These are phyloP conservation scores for Chaenocephalus aceratus DNA, from an alignment of 2,113 vertebrate genomes.

Conservation along the genomic window DNA sequence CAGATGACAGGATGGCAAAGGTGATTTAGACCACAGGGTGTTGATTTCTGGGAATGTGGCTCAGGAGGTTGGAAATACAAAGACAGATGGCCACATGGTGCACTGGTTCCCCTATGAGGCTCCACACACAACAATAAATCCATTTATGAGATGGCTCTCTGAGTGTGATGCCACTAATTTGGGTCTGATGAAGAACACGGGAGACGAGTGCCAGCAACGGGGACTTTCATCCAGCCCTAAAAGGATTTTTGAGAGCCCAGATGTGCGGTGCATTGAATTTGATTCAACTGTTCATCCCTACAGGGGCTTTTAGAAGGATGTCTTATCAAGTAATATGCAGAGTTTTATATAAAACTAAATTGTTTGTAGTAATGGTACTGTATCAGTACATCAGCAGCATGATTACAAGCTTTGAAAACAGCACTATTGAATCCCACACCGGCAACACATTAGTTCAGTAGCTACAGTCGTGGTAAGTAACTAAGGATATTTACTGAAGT, in stretches of 20 bases:
- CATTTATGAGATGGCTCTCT: conserved; percentile 71
- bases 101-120: conserved; percentile 58
- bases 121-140: conserved; percentile 70
- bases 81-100: conserved; percentile 74
- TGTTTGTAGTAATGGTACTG: not conserved
- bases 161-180: conserved; percentile 70
- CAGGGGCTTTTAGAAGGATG: conserved; percentile 37
- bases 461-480: not conserved
- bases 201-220: conserved; percentile 46
- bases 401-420: not conserved
- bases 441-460: not conserved
- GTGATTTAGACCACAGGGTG: conserved; percentile 66
- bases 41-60: conserved; percentile 72
- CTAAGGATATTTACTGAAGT: not conserved
- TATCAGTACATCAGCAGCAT: conserved; percentile 6
- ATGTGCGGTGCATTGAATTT: conserved; percentile 64
- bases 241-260: conserved; percentile 72
- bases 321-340: conserved; percentile 50
- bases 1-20: conserved; percentile 46
- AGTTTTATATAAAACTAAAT: conserved; percentile 14
- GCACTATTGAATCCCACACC: not conserved
- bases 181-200: conserved; percentile 69
- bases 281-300: conserved; percentile 48
- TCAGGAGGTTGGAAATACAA: conserved; percentile 59
- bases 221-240: conserved; percentile 60